These are phyloP conservation scores for Tortricodes alternella DNA, from an alignment of 2,888 invertebrate species.

Conservation along the genomic window DNA sequence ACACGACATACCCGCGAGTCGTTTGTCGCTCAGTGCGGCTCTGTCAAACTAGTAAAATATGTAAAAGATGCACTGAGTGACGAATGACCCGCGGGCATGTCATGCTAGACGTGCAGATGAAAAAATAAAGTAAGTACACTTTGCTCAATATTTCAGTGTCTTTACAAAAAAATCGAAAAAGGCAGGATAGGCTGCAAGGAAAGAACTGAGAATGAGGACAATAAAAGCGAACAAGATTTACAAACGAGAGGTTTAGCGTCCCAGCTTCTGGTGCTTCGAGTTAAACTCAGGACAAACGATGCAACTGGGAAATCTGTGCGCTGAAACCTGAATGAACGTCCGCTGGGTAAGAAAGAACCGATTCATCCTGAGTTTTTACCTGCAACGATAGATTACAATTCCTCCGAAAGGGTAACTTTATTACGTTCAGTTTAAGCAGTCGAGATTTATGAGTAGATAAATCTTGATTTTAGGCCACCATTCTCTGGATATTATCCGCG, in stretches of 20 bases:
- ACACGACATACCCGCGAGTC: too few relatives aligned
- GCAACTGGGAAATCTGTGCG: slow-evolving; percentile 63
- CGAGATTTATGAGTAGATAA: background rate
- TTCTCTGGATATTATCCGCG: background rate
- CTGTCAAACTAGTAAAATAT: too few relatives aligned
- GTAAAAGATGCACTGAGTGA: too few relatives aligned
- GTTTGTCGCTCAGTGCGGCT: too few relatives aligned
- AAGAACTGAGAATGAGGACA: slow-evolving; percentile 4
- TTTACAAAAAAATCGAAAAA: background rate
- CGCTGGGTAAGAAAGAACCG: slow-evolving; percentile 20
- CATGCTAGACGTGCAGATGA: too few relatives aligned
- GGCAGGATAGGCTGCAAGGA: background rate
- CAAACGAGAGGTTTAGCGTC: slow-evolving; percentile 49
- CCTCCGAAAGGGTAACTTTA: background rate
- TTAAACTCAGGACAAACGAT: slow-evolving; percentile 58
- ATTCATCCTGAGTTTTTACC: slow-evolving; percentile 22
- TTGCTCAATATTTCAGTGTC: too few relatives aligned
- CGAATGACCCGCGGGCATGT: too few relatives aligned
- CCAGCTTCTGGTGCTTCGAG: slow-evolving; percentile 50
- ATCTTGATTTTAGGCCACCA: background rate
- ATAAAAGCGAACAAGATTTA: slow-evolving; percentile 38
- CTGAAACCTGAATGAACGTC: slow-evolving; percentile 34
- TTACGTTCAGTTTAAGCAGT: background rate
- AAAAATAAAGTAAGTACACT: too few relatives aligned
- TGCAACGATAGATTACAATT: slow-evolving; percentile 20